Conservation (phyloP, 2,113 vertebrate genomes). For the Zosterops pallidus region DNA sequence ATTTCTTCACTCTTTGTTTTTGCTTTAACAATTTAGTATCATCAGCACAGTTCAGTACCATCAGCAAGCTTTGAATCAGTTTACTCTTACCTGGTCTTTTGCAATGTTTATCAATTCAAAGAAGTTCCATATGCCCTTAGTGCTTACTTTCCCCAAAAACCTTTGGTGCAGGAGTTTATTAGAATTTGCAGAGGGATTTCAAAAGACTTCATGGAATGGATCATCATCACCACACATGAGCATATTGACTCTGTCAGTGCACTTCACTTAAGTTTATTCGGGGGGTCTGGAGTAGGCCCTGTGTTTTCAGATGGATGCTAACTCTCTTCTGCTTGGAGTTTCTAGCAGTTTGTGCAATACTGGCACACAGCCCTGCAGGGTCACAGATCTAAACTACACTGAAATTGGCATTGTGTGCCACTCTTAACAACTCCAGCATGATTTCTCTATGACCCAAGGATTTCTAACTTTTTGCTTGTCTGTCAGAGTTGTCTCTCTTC, state of each 20-base stretch:
- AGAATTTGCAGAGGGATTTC: not conserved
- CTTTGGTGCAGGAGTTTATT: not conserved
- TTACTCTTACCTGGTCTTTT: not conserved
- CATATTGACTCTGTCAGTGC: not conserved
- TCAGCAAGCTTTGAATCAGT: not conserved
- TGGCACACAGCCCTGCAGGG: not conserved
- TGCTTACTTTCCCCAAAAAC: not conserved
- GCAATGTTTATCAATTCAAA: not conserved
- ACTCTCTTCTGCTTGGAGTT: not conserved
- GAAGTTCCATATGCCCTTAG: not conserved
- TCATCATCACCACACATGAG: not conserved
- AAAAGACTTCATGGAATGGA: not conserved
- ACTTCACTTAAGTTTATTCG: not conserved
- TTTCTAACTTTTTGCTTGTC: not conserved
- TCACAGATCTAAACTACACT: not conserved
- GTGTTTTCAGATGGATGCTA: not conserved
- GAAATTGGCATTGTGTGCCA: not conserved
- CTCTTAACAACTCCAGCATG: not conserved
- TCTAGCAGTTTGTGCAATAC: not conserved
- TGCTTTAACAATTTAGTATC: not conserved
- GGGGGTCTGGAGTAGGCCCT: not conserved
- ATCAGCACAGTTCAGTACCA: not conserved
- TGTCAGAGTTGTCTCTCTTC: not conserved
- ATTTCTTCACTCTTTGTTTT: not conserved
- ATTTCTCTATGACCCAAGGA: not conserved